Conservation (phyloP, 2,113 vertebrate genomes). For the Lophochroa leadbeateri region DNA sequence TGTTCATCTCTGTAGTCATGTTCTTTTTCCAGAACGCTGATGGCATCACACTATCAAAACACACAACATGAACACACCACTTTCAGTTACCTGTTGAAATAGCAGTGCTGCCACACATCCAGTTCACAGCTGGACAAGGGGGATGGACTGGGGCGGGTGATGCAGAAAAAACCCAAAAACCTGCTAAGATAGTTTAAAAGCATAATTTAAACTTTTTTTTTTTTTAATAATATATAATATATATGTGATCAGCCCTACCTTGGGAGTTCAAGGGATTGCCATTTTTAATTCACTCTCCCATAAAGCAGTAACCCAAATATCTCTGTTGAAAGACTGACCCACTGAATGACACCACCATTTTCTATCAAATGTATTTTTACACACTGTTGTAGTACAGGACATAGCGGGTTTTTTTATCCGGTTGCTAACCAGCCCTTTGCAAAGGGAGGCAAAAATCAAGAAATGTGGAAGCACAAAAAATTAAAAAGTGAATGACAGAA, state of each 20-base stretch:
- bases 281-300: no score
- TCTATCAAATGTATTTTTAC: no score
- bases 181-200: not conserved
- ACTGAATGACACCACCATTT: no score
- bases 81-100: not conserved
- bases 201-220: not conserved
- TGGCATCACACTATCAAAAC: conserved; percentile 90
- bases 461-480: not conserved
- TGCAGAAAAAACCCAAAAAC: not conserved
- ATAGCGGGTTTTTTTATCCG: no score
- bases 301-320: no score
- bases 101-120: not conserved
- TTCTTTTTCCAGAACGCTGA: conserved; percentile 96
- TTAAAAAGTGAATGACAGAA: not conserved
- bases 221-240: not conserved
- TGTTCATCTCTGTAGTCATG: conserved; percentile 99
- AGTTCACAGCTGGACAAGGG: not conserved
- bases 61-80: conserved; percentile 7
- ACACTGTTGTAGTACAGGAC: no score
- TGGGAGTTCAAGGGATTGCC: no score
- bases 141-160: not conserved
- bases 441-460: conserved; percentile 15
- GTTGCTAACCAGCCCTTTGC: not conserved
- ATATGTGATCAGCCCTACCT: no score
- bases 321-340: no score